Evolutionary conservation across 2,113 vertebrate genomes (phyloP).

Genomic region (Sinocyclocheilus grahami): DNA sequence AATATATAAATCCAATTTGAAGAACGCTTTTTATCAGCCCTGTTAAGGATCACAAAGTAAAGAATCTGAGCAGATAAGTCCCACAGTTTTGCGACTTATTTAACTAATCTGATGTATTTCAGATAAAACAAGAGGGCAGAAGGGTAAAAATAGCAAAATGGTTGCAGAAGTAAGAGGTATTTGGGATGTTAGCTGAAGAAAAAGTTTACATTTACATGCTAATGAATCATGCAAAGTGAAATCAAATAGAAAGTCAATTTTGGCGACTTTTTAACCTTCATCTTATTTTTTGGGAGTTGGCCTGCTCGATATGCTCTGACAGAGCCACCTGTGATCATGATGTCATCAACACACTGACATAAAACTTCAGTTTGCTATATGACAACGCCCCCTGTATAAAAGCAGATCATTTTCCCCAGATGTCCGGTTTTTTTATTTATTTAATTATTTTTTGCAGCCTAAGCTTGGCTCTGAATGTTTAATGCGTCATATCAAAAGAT

Average conservation of each 20-base stretch:
- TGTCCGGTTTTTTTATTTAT: not conserved
- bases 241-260: not conserved
- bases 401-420: conserved; percentile 14
- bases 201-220: not conserved
- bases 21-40: not conserved
- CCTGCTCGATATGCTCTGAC: not conserved
- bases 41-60: not conserved
- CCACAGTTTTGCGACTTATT: too few relatives aligned
- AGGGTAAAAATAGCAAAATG: not conserved
- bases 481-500: conserved; percentile 46
- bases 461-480: conserved; percentile 46
- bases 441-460: conserved; percentile 23
- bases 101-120: not conserved
- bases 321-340: conserved; percentile 6
- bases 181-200: not conserved
- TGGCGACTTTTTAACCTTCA: not conserved
- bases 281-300: not conserved
- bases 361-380: not conserved
- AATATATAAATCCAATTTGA: not conserved
- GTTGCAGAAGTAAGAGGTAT: not conserved
- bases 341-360: not conserved
- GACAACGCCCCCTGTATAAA: not conserved
- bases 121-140: not conserved
- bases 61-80: not conserved
- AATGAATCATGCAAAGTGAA: not conserved